A percentile compares a stretch with the other conserved stretches of the same genome.
Conservation (phyloP, 2,797 vertebrate species). For the Chaetodon trifasciatus region DNA sequence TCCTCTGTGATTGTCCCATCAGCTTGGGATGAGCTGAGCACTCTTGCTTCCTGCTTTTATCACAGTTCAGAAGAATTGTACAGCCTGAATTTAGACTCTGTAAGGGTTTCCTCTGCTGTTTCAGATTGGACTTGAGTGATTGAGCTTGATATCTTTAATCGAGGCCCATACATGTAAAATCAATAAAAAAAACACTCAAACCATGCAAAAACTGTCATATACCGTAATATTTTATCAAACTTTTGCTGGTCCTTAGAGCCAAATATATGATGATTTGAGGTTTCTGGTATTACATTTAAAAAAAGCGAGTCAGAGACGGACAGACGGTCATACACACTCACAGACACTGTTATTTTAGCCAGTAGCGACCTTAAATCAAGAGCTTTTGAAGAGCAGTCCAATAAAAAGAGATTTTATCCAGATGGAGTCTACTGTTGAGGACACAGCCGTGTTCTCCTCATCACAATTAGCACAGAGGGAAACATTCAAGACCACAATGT, state of each 20-base stretch:
- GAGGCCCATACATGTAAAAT: background rate
- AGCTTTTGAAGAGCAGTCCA: slow-evolving; percentile 64
- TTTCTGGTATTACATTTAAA: slow-evolving; percentile 11
- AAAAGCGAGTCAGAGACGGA: slow-evolving; percentile 57
- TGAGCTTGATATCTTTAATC: background rate
- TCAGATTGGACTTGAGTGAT: background rate
- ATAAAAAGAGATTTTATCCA: slow-evolving; percentile 77
- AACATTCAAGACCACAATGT: slow-evolving; percentile 69
- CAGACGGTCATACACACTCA: slow-evolving; percentile 75
- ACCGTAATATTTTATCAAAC: background rate
- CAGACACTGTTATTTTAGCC: slow-evolving; percentile 76
- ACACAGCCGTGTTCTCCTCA: slow-evolving; percentile 66
- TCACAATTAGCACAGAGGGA: slow-evolving; percentile 72
- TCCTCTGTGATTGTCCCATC: background rate
- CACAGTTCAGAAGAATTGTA: background rate
- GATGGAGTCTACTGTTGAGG: slow-evolving; percentile 68
- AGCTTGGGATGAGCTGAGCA: background rate
- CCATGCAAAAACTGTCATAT: background rate
- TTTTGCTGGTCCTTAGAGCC: background rate
- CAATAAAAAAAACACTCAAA: background rate
- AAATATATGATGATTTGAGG: background rate
- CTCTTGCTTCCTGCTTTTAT: background rate
- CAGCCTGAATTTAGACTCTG: background rate
- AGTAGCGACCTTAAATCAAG: slow-evolving; percentile 58
- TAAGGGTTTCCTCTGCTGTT: background rate